Base-by-base conservation (phyloP, 2,888 invertebrate genomes). In the Dorcus hopei region DNA sequence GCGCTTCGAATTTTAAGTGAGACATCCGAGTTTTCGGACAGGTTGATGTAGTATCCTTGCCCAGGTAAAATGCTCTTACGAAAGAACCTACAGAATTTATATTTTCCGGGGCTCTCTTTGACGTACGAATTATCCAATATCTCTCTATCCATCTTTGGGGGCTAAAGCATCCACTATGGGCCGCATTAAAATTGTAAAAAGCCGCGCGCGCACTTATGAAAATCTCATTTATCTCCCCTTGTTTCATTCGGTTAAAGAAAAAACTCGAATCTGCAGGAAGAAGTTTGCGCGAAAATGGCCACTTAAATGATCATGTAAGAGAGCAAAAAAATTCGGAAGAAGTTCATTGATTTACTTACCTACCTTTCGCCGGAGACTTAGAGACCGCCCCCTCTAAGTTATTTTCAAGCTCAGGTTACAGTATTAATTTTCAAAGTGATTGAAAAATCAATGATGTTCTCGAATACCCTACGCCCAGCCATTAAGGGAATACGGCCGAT, bases 21-120 rank as follows among this genome's bases (percentile, higher is more conserved):
- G 69, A 69, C 68, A 68, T 70, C 67, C 59, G 65, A 68, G 65
- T 68, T 72, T 66, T 63, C 56, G 67, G 72, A 71, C 72, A 72
- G 72, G 68, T 71, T 72, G 72, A 72, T 72, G 67, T 71, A 72
- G 70, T 69, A 67, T 65, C 68, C 67, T 62, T 23, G 68, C 66
- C 65, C 66, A 70, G 71, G 70, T 72, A 61, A 63, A 57, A 53
- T 59, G 61, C 58, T 63, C 47, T 53, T 51, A 61, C 49, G 41
- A 43, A 60, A 61, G 60, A 61, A 45, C 23, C 45, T 45, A 45
- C 45, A 23, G 66, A 70, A 70, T 71, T 70, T 71, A 71, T 71
- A 68, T 67, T 68, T 70, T 68, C 65, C 63, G 56, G 64, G 66
- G 62, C 61, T 63, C 64, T 59, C 63, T 68, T 69, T 66, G 68